Base-by-base conservation (phyloP, 2,888 invertebrate genomes). In the Phortica okadai region DNA sequence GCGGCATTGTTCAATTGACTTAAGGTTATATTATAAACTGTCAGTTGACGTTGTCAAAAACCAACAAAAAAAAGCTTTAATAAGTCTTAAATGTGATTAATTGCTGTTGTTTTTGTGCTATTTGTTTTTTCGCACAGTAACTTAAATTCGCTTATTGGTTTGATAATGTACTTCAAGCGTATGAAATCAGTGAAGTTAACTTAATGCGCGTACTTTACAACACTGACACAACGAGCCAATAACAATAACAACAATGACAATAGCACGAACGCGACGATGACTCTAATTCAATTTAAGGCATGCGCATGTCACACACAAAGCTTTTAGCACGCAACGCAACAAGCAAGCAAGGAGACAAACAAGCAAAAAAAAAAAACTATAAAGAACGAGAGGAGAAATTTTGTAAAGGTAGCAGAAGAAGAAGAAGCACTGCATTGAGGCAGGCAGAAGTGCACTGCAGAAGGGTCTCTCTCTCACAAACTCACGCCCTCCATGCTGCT, bases 201-300 rank as follows among this genome's bases (percentile, higher is more conserved):
- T 50, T 50, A 50, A 50, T 50, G 8, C 50, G 14, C 8, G 50
- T 14, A 50, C 50, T 50, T 50, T 50, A 50, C 50, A 50, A 50
- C 50, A 50, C 50, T 50, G 50, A 59, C 59, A 59, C 59, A 59
- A 59, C 59, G 14, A 59, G 33, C 33, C 50, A 50, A 50, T 8
- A 50, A 50, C 54, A 54, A 54, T n/a, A 54, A 54, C 54, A 54
- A 54, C 54, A 54, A 54, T 11, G 33, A 59, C 59, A 59, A 59
- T 59, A 21, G 16, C 16, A 59, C 25, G 25, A 59, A 59, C 33
- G 33, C 33, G 33, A 33, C 50, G 50, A 50, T 14, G 50, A 14
- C 50, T 50, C 50, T 50, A 50, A 50, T 50, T 50, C 50, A 50
- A 50, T 50, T 50, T 50, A 50, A 11, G 14, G 50, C 50, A 14